Conservation (phyloP, 2,113 vertebrate species). For the Sphyrna mokarran region DNA sequence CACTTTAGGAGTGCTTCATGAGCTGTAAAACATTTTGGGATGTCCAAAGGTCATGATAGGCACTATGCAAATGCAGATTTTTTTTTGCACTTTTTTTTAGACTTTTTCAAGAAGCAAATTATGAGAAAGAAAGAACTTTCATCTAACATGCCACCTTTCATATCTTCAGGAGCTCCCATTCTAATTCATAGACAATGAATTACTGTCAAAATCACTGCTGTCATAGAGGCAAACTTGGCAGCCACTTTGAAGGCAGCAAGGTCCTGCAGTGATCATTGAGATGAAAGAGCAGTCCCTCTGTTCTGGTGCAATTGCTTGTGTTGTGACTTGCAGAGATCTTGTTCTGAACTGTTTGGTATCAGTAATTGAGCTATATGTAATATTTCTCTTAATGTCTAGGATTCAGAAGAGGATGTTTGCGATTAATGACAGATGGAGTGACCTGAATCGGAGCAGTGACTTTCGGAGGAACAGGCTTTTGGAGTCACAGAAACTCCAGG, state of each 20-base stretch:
- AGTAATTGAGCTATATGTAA: neutral
- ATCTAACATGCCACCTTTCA: neutral
- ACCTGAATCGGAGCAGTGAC: slow-evolving; percentile 56
- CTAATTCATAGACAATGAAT: neutral
- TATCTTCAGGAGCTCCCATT: neutral
- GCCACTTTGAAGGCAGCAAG: neutral
- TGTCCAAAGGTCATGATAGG: neutral
- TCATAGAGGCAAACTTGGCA: neutral
- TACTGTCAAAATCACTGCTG: neutral
- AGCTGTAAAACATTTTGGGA: neutral
- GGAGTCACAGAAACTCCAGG: slow-evolving; percentile 71
- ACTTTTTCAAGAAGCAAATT: neutral
- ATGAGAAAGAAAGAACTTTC: neutral
- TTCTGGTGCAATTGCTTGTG: neutral
- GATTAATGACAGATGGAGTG: slow-evolving; percentile 51
- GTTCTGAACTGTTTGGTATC: neutral
- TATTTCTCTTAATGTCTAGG: slow-evolving; percentile 46
- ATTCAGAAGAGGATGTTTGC: slow-evolving; percentile 58
- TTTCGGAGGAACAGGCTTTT: slow-evolving; percentile 57
- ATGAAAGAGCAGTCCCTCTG: neutral
- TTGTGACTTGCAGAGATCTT: neutral
- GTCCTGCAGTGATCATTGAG: neutral
- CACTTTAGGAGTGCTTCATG: neutral
- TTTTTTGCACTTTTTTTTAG: neutral
- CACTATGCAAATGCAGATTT: neutral